These are phyloP conservation scores for Antheraea mylitta DNA, from an alignment of 1,140 invertebrate species.

Conservation along the genomic window DNA sequence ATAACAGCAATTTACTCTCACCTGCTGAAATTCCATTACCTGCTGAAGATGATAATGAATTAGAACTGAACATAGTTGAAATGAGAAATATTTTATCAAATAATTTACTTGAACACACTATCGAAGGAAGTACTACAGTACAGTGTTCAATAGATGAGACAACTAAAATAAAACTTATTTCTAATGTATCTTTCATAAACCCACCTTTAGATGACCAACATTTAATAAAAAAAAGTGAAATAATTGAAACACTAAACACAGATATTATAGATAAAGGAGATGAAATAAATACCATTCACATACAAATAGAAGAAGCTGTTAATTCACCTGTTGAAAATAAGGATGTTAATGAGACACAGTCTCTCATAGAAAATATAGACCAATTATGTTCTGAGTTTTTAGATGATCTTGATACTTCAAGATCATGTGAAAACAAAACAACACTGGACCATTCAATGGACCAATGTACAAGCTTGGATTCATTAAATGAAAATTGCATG, in stretches of 20 bases:
- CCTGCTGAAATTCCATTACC: conserved; percentile 50
- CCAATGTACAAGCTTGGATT: neutral
- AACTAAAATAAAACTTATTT: neutral
- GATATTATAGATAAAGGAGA: neutral
- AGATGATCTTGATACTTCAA: neutral
- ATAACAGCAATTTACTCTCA: neutral
- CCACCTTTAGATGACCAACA: neutral
- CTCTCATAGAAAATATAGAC: neutral
- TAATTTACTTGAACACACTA: neutral
- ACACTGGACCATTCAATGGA: neutral
- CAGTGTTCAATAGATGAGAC: neutral
- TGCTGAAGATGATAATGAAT: conserved; percentile 30
- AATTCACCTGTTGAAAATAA: neutral
- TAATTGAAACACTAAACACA: neutral
- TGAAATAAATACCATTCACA: neutral
- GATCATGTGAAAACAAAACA: neutral
- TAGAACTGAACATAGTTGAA: conserved; percentile 1
- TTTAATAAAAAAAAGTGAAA: neutral
- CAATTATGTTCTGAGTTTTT: neutral
- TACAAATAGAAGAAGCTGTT: neutral
- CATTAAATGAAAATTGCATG: neutral
- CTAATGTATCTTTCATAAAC: neutral
- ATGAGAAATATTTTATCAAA: neutral
- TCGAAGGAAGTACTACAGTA: neutral
- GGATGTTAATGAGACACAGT: neutral